A percentile compares a stretch with the other conserved stretches of the same genome.
Evolutionary conservation across 2,797 vertebrate genomes (phyloP).

Genomic region (Acipenser transmontanus): DNA sequence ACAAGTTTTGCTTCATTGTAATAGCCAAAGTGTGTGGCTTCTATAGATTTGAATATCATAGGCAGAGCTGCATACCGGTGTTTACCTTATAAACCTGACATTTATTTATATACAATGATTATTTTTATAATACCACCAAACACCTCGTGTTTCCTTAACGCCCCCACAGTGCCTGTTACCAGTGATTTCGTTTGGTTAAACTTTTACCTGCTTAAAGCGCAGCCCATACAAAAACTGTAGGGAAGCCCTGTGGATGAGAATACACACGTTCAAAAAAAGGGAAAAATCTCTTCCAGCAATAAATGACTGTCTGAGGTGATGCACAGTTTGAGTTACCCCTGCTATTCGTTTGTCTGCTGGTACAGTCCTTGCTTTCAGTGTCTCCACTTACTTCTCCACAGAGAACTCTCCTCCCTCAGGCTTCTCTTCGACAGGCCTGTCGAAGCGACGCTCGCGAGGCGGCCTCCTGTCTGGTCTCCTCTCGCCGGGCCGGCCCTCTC

Average conservation of each 20-base stretch:
- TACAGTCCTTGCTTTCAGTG: not conserved
- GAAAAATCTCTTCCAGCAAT: not conserved
- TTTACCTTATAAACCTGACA: too few relatives aligned
- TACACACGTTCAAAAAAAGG: not conserved
- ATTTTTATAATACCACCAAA: not conserved
- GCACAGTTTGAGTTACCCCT: too few relatives aligned
- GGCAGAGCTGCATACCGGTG: too few relatives aligned
- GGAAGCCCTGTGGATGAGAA: not conserved
- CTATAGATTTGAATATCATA: too few relatives aligned
- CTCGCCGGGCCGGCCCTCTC: slow-evolving; percentile 81
- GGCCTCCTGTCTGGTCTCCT: slow-evolving; percentile 86
- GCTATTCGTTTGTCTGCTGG: not conserved
- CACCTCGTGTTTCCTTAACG: not conserved
- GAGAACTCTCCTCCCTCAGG: slow-evolving; percentile 86
- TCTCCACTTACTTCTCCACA: slow-evolving; percentile 76
- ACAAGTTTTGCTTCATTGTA: too few relatives aligned
- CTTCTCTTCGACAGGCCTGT: slow-evolving; percentile 89
- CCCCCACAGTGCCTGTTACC: not conserved
- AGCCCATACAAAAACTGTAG: slow-evolving; percentile 6
- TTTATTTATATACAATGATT: not conserved
- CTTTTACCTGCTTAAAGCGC: not conserved
- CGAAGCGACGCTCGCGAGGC: slow-evolving; percentile 86
- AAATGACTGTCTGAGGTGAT: not conserved
- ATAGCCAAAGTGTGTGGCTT: too few relatives aligned
- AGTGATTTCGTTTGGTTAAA: not conserved